phyloP scores from a whole-genome alignment of 2,113 vertebrate genomes.

The Oenanthe oenanthe region DNA sequence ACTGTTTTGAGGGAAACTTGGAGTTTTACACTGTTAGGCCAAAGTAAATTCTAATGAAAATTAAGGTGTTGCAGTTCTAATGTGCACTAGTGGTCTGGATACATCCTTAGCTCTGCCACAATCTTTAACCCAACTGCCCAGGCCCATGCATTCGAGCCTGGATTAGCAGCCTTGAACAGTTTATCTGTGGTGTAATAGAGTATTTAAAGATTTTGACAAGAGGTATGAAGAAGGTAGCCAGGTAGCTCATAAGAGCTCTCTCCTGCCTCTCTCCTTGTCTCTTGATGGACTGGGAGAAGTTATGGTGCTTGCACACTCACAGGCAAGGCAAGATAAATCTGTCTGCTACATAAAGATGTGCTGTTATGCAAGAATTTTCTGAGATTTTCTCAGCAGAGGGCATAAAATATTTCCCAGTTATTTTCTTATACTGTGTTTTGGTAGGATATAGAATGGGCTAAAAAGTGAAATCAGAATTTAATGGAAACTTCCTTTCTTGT shows the following conservation, averaged over 20 bases:
- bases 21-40: not conserved
- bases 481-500: not conserved
- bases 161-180: not conserved
- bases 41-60: not conserved
- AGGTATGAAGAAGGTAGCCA: not conserved
- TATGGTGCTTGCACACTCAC: not conserved
- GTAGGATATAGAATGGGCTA: not conserved
- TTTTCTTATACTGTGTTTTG: not conserved
- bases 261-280: not conserved
- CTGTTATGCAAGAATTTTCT: not conserved
- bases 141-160: not conserved
- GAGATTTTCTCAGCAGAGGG: not conserved
- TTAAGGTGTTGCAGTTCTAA: not conserved
- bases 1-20: not conserved
- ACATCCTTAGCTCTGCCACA: not conserved
- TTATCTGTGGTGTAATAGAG: not conserved
- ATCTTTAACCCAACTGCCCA: not conserved
- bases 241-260: not conserved
- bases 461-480: not conserved
- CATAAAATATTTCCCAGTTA: not conserved
- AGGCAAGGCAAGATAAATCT: not conserved
- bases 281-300: not conserved
- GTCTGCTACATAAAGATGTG: not conserved
- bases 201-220: not conserved
- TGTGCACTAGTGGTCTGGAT: not conserved